Evolutionary conservation across 2,888 invertebrate species (phyloP).

Genomic region (Halictus ligatus): DNA sequence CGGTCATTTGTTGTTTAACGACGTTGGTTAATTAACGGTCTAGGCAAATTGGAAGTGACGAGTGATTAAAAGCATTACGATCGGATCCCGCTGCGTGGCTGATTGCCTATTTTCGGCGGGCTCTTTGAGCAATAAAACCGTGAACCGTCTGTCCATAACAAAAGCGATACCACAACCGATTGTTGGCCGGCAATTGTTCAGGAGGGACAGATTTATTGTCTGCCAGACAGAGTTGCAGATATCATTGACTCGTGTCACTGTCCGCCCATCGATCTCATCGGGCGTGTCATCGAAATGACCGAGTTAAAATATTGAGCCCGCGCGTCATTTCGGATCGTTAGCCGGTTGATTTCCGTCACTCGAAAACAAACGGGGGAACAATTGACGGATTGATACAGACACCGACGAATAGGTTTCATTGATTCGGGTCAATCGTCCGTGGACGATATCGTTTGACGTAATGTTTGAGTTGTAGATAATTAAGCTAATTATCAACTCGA

Average conservation of each 20-base stretch:
- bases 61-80: conserved; percentile 3
- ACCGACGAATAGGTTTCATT: not conserved
- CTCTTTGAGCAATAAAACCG: conserved; percentile 15
- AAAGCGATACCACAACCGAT: conserved; percentile 18
- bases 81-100: not conserved
- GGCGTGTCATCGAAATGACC: conserved; percentile 48
- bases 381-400: conserved; percentile 28
- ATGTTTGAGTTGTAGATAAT: not conserved
- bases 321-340: conserved; percentile 46
- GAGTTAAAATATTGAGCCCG: conserved; percentile 42
- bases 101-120: conserved; percentile 2
- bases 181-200: conserved; percentile 33
- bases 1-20: conserved; percentile 29
- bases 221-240: conserved; percentile 22
- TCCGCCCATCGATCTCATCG: conserved; percentile 39
- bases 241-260: conserved; percentile 54
- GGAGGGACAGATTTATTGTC: conserved; percentile 50
- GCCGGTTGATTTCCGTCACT: conserved; percentile 38
- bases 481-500: conserved; percentile 4
- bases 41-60: conserved; percentile 9
- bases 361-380: conserved; percentile 30
- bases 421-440: conserved; percentile 2
- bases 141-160: conserved; percentile 24
- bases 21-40: conserved; percentile 31
- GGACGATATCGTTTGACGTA: conserved; percentile 2